Percentiles rank a stretch among this genome's conserved stretches.
phyloP scores from a whole-genome alignment of 2,113 vertebrate species.

The Amblyornis subalaris region DNA sequence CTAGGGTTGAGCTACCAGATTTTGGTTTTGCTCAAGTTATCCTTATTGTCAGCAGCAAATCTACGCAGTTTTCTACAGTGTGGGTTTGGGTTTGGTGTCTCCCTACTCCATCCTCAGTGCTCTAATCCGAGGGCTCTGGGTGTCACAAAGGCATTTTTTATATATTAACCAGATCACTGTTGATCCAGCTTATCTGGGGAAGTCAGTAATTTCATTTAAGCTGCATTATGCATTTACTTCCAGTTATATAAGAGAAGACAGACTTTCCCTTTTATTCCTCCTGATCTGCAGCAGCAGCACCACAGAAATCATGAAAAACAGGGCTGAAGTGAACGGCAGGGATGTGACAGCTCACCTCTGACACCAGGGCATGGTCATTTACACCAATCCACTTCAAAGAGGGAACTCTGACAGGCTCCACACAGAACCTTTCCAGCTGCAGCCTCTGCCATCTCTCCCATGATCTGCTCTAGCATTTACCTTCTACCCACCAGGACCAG shows the following conservation, averaged over 20 bases:
- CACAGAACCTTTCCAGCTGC: not conserved
- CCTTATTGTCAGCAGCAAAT: not conserved
- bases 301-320: not conserved
- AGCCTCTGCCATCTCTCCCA: not conserved
- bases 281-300: not conserved
- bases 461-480: not conserved
- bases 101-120: not conserved
- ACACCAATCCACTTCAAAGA: not conserved
- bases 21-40: not conserved
- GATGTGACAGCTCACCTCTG: not conserved
- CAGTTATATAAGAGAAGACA: not conserved
- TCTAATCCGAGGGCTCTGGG: not conserved
- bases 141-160: not conserved
- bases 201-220: constrained; percentile 30
- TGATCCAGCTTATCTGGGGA: constrained; percentile 12
- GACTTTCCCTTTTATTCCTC: not conserved
- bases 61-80: not conserved
- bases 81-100: accelerated
- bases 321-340: not conserved
- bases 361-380: not conserved
- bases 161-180: not conserved
- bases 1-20: not conserved
- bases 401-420: not conserved
- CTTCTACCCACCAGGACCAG: not conserved
- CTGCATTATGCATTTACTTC: not conserved